Evolutionary conservation across 2,888 invertebrate species (phyloP).

Genomic region (Pherbina coryleti): DNA sequence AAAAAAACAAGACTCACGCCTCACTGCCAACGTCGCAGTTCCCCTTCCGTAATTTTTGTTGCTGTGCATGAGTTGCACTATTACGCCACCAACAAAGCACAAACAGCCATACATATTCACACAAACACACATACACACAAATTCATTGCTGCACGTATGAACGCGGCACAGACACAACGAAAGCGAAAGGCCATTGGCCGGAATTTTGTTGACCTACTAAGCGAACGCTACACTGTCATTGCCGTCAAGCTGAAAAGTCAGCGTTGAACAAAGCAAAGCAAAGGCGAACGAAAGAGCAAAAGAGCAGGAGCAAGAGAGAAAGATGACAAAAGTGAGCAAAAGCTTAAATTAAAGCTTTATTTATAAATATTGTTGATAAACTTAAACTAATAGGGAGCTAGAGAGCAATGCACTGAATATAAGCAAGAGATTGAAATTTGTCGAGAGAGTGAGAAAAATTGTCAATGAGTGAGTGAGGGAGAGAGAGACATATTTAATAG

Average conservation of each 20-base stretch:
- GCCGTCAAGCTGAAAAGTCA: conserved; percentile 62
- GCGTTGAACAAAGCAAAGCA: conserved; percentile 44
- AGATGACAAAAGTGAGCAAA: neutral
- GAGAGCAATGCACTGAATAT: neutral
- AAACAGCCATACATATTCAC: conserved; percentile 26
- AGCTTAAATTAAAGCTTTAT: neutral
- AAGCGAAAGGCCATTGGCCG: conserved; percentile 71
- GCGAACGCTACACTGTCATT: conserved; percentile 65
- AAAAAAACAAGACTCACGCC: neutral
- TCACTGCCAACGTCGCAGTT: neutral
- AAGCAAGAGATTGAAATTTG: neutral
- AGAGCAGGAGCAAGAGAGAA: neutral
- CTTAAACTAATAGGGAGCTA: neutral
- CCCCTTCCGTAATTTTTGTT: conserved; percentile 5
- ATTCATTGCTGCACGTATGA: conserved; percentile 36
- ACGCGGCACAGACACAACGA: conserved; percentile 62
- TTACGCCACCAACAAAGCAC: conserved; percentile 56
- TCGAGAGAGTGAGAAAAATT: neutral
- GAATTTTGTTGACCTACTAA: conserved; percentile 71
- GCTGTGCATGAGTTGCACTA: conserved; percentile 41
- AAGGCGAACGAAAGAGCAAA: conserved; percentile 44
- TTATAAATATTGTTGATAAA: neutral
- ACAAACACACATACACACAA: conserved; percentile 54
- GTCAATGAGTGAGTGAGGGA: neutral
- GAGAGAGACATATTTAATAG: neutral